phyloP scores from a whole-genome alignment of 2,888 invertebrate species.

The Leucophenga montana region DNA sequence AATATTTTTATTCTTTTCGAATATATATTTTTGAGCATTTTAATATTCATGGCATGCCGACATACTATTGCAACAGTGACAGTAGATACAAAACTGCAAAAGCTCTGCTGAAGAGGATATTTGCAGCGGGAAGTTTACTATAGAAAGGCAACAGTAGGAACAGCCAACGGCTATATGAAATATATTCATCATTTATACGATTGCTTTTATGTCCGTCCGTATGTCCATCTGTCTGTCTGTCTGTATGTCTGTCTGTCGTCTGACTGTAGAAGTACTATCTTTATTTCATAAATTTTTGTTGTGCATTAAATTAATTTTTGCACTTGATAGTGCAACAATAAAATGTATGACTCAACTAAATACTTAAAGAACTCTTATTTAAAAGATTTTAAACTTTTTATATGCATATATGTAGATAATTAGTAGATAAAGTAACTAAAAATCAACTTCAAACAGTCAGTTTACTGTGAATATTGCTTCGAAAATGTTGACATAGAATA shows the following conservation, averaged over 20 bases:
- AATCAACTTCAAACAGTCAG: no score
- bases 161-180: conserved; percentile 55
- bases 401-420: no score
- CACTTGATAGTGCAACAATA: not conserved
- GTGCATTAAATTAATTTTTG: not conserved
- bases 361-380: no score
- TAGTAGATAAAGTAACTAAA: no score
- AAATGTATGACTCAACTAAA: no score
- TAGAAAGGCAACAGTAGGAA: conserved; percentile 29
- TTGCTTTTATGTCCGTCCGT: not conserved
- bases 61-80: conserved; percentile 54
- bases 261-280: not conserved
- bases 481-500: no score
- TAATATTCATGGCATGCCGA: conserved; percentile 62
- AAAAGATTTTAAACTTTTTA: no score
- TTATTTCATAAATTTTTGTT: not conserved
- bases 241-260: not conserved
- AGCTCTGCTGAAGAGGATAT: conserved; percentile 9
- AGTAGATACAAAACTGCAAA: not conserved
- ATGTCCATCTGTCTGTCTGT: not conserved
- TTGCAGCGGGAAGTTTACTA: no score
- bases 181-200: conserved; percentile 63
- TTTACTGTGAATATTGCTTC: no score
- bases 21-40: conserved; percentile 52
- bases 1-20: conserved; percentile 14